Evolutionary conservation across 2,888 invertebrate species (phyloP).

Genomic region (Odontomyia ornata): DNA sequence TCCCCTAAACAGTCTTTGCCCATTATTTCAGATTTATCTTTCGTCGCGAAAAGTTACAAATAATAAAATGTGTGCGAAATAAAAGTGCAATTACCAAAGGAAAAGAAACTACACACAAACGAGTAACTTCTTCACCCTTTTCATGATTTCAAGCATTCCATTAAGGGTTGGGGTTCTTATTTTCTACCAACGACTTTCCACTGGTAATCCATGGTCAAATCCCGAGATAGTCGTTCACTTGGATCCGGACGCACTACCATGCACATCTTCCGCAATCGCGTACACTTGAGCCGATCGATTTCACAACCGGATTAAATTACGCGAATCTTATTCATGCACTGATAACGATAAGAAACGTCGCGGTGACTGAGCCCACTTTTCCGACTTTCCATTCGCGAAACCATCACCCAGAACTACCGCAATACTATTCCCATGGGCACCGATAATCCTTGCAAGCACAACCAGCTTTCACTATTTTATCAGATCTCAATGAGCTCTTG

Average conservation of each 20-base stretch:
- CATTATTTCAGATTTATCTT: background rate
- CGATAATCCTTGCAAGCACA: constrained; percentile 24
- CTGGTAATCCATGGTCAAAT: constrained; percentile 40
- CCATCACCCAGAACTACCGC: constrained; percentile 9
- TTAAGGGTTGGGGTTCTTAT: background rate
- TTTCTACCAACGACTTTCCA: constrained; percentile 16
- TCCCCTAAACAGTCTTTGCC: background rate
- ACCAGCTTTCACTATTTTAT: background rate
- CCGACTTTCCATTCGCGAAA: background rate
- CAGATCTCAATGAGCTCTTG: background rate
- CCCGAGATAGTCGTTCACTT: background rate
- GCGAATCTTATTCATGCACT: constrained; percentile 1
- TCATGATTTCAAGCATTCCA: constrained; percentile 5
- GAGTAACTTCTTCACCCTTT: constrained; percentile 6
- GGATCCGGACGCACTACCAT: background rate
- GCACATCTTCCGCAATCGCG: background rate
- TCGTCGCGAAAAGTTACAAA: background rate
- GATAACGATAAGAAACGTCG: background rate
- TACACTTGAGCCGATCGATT: background rate
- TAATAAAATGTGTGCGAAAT: constrained; percentile 21
- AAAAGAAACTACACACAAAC: constrained; percentile 3
- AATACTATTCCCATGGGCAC: background rate
- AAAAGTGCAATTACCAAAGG: background rate
- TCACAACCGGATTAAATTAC: constrained; percentile 1
- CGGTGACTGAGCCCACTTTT: constrained; percentile 9